These are phyloP conservation scores for Caerostris extrusa DNA, from an alignment of 1,140 invertebrate genomes.

Conservation along the genomic window DNA sequence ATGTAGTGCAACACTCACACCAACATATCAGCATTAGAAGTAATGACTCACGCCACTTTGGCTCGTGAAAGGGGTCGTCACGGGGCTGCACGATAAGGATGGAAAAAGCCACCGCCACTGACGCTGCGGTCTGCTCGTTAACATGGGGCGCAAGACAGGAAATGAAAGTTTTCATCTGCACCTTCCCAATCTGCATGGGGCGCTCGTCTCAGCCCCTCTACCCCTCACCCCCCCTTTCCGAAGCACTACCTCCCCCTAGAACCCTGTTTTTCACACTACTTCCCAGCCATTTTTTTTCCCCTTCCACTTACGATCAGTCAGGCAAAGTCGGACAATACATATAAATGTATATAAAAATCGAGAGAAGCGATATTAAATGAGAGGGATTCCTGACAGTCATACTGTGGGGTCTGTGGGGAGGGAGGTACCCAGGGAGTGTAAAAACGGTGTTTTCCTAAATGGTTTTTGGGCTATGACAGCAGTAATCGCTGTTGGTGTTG, in stretches of 20 bases:
- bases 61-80: neutral
- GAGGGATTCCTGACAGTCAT: neutral
- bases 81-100: constrained; percentile 36
- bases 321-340: constrained; percentile 27
- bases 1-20: no score
- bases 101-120: constrained; percentile 46
- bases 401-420: neutral
- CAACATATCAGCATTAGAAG: no score
- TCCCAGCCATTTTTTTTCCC: constrained; percentile 30
- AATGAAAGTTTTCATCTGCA: constrained; percentile 76
- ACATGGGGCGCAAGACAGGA: constrained; percentile 74
- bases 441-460: constrained; percentile 53
- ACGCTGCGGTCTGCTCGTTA: constrained; percentile 74
- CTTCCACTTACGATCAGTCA: neutral
- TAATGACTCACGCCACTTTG: constrained; percentile 24
- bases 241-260: neutral
- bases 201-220: constrained; percentile 50
- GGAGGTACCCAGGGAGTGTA: neutral
- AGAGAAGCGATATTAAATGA: constrained; percentile 65
- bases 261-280: constrained; percentile 54
- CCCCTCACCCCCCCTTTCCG: neutral
- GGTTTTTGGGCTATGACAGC: constrained; percentile 53
- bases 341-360: constrained; percentile 57
- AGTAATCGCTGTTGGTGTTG: constrained; percentile 39
- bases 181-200: constrained; percentile 72